Evolutionary conservation across 2,888 invertebrate species (phyloP).

Genomic region (Xestia xanthographa): DNA sequence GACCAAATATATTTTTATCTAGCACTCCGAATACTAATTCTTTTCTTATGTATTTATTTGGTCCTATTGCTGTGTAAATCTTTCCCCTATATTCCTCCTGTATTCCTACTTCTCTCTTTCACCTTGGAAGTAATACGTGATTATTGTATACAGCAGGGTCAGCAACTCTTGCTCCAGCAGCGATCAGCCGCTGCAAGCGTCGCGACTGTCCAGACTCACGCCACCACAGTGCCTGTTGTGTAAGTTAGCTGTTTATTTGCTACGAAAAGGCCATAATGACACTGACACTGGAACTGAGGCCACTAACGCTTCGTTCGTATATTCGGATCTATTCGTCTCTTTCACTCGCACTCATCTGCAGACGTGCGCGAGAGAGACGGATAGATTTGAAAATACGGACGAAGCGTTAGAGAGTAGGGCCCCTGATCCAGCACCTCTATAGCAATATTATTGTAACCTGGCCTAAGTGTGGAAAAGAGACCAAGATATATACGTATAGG

Average conservation of each 20-base stretch:
- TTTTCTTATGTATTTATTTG: background rate
- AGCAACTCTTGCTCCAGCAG: conserved; percentile 84
- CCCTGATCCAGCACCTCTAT: background rate
- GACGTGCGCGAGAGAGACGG: too few relatives aligned
- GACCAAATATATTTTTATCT: background rate
- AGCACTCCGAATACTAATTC: background rate
- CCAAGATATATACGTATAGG: background rate
- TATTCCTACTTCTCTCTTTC: background rate
- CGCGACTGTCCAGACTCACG: conserved; percentile 80
- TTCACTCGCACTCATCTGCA: too few relatives aligned
- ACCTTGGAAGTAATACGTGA: background rate
- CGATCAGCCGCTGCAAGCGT: conserved; percentile 78
- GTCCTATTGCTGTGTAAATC: background rate
- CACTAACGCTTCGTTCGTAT: too few relatives aligned
- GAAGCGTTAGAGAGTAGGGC: too few relatives aligned
- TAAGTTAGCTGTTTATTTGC: conserved; percentile 69
- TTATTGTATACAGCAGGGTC: conserved; percentile 75
- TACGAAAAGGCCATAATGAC: background rate
- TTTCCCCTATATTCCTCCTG: background rate
- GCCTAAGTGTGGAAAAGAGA: background rate
- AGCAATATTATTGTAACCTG: background rate
- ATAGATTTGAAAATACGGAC: too few relatives aligned
- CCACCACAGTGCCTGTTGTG: conserved; percentile 84
- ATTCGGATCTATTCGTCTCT: too few relatives aligned
- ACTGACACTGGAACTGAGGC: too few relatives aligned